Evolutionary conservation across 2,888 invertebrate species (phyloP), one percentile per base, ranked within the genome.

Genomic region (Synanthedon andrenaeformis): DNA sequence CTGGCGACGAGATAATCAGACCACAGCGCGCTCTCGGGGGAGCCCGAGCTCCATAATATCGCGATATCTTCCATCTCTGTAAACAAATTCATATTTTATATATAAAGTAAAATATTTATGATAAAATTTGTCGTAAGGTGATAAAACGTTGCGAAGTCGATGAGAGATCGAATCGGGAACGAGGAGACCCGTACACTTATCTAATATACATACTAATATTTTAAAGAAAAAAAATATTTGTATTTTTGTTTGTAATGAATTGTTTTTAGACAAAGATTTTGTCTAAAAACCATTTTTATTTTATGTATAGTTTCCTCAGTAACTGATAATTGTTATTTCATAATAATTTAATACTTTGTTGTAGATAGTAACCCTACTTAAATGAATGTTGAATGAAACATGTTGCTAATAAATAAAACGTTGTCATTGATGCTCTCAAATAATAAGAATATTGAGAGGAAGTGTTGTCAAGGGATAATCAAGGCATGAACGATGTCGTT

Each of bases 1-100:
- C 94, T 94, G 54, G 92, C 92, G 51, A 92, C 91, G 62, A 95
- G 90, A 76, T 94, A 95, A 70, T 93, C 93, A 14, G 94, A 93
- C 93, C 95, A 94, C 53, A 94, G 79, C 23, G 90, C 90, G 58
- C 95, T 94, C 61, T 93, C 92, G 52, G 94, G 93, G 63, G 94
- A 94, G 56, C 91, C 91, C 56, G 92, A 92, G 65, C 94, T 92
- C 71, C 93, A 94, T 57, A 95, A 84, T 69, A 95, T 93, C 56
- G 95, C 89, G 60, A 95, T 94, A 74, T 95, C 95, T 79, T 94
- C 94, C 90, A 94, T 93, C 72, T 91, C 91, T 89, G 72, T 28
- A 79, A 82, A 66, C 76, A 76, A 62, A 23, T 54, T 35, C 3
- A 35, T 35, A 35, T 35, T 35, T 35, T 6, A 48, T 42, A 28